Evolutionary conservation across 2,113 vertebrate genomes (phyloP).

Genomic region (Tupaia chinensis): DNA sequence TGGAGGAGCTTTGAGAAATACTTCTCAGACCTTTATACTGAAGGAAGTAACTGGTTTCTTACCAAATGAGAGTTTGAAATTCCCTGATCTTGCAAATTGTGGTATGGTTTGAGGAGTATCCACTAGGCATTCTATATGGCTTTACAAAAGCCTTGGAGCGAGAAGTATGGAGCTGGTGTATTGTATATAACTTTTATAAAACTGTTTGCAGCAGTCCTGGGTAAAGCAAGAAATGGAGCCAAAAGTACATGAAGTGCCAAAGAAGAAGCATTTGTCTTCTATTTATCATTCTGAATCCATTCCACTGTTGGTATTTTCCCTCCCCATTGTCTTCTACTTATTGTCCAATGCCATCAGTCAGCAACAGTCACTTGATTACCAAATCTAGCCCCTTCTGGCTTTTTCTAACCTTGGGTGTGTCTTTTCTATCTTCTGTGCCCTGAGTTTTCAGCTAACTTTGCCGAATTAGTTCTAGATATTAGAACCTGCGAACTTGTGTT

Average conservation of each 20-base stretch:
- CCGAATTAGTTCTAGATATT: not conserved
- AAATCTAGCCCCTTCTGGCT: accelerated
- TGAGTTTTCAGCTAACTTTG: not conserved
- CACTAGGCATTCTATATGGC: not conserved
- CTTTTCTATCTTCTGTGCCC: not conserved
- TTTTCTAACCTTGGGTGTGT: not conserved
- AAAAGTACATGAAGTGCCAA: not conserved
- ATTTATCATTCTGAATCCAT: not conserved
- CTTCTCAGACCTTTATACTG: not conserved
- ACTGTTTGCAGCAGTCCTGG: too few species aligned
- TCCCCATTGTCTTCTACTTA: not conserved
- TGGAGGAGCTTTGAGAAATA: not conserved
- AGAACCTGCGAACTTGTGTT: not conserved
- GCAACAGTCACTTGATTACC: not conserved
- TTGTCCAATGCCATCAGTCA: not conserved
- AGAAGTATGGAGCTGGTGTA: not conserved
- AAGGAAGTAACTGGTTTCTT: not conserved
- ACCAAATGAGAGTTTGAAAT: not conserved
- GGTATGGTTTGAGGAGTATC: not conserved
- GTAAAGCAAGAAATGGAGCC: accelerated
- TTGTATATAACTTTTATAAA: not conserved
- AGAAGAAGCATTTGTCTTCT: not conserved
- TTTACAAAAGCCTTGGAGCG: not conserved
- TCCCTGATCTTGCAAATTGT: not conserved
- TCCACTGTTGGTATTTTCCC: not conserved